Base-by-base conservation (phyloP, 2,113 vertebrate genomes). In the Cacatua alba region DNA sequence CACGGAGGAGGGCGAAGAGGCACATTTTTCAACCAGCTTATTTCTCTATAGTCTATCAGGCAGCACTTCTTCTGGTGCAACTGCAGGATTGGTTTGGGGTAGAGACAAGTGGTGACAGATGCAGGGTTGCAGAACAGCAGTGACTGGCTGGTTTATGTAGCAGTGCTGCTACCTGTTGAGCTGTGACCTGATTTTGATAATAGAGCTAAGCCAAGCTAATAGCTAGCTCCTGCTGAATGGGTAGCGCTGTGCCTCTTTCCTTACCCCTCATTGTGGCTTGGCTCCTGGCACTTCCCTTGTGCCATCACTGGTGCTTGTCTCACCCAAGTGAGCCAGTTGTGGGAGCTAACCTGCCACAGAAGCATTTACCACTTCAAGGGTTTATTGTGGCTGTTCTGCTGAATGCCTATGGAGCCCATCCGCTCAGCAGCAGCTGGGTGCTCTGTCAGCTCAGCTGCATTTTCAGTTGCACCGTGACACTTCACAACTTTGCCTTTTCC, bases 401-500 rank as follows among this genome's bases (percentile, higher is more conserved):
- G 2, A 37, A 41, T 48, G 35, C n/a, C 44, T 6, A 0, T 9
- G 41, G 31, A 79, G 25, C 60, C 25, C 49, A 62, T 59, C 31
- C 2, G 1, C 60, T 49, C 46, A 29, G 53, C 70, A 85, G 70
- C 75, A 88, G 31, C 76, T 70, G 37, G 26, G 21, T 77, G 59
- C 85, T 80, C 75, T 70, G 53, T 48, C 80, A 75, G 55, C 52
- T 91, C 86, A 48, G 37, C 51, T 82, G 43, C 1, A 0, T 52
- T 78, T 74, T 82, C 55, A 39, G 0, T 35, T 75, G 43, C 69
- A 48, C 48, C 20, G 17, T 17, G 70, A 12, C 51, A n/a, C 70
- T 82, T 62, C 9, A 53, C 41, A 81, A 59, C 81, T 48, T 94
- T 43, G 74, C 80, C 83, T 95, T 92, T 92, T 88, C 69, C 91